A percentile compares a stretch with the other conserved stretches of the same genome.
phyloP scores from a whole-genome alignment of 2,113 vertebrate species.

The Chaetodon auriga region DNA sequence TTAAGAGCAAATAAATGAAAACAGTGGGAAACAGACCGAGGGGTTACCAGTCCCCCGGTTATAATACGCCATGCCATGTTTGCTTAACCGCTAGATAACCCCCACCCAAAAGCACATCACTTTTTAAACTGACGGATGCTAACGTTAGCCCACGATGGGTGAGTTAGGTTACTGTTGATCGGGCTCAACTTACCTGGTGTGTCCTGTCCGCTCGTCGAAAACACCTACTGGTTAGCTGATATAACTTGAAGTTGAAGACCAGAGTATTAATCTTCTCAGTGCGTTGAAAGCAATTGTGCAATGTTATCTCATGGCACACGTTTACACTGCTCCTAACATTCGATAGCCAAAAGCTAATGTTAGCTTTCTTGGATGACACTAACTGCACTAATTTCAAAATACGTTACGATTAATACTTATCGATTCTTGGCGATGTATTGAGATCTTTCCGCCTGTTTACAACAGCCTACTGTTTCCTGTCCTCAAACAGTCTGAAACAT shows the following conservation, averaged over 20 bases:
- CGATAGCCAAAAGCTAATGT: conserved; percentile 62
- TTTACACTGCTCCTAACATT: conserved; percentile 26
- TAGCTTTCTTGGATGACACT: conserved; percentile 41
- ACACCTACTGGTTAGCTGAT: neutral
- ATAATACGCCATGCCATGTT: neutral
- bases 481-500: conserved; percentile 10
- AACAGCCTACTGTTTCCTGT: neutral
- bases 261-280: neutral
- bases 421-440: conserved; percentile 1
- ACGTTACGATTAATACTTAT: conserved; percentile 11
- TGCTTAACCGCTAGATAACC: neutral
- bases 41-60: rapidly evolving
- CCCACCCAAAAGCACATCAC: neutral
- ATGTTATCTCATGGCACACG: conserved; percentile 61
- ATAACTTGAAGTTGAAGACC: neutral
- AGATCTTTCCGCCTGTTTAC: neutral
- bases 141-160: conserved; percentile 36
- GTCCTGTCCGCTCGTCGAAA: conserved; percentile 35
- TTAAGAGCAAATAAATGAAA: neutral
- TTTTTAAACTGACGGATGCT: conserved; percentile 19
- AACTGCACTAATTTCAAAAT: conserved; percentile 7
- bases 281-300: neutral
- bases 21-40: neutral
- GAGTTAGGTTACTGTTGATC: conserved; percentile 1
- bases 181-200: conserved; percentile 60